phyloP scores from a whole-genome alignment of 2,888 invertebrate genomes.

The Ochlodes sylvanus region DNA sequence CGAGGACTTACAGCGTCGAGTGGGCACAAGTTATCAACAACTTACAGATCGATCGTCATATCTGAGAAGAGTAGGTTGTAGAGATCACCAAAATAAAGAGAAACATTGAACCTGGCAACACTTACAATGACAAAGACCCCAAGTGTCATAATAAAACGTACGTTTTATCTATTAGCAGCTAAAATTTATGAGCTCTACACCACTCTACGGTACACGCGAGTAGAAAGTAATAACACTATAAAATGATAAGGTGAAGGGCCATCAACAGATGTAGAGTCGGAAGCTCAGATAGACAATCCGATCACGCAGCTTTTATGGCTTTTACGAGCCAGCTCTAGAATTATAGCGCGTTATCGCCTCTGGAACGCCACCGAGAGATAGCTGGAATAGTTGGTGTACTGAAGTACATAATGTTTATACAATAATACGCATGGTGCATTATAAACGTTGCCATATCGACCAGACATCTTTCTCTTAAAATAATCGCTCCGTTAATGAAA shows the following conservation, averaged over 20 bases:
- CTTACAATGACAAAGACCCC: conserved; percentile 8
- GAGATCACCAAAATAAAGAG: background rate
- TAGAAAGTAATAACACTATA: conserved; percentile 33
- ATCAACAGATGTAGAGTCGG: conserved; percentile 25
- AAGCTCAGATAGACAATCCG: conserved; percentile 16
- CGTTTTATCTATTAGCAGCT: conserved; percentile 24
- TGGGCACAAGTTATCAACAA: too few species aligned
- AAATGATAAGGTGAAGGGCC: conserved; percentile 25
- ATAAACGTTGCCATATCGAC: too few species aligned
- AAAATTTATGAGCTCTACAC: conserved; percentile 29
- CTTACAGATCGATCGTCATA: too few species aligned
- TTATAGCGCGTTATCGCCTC: conserved; percentile 3
- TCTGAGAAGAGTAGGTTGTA: too few species aligned
- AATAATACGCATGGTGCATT: too few species aligned
- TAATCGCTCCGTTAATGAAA: too few species aligned
- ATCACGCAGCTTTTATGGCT: conserved; percentile 26
- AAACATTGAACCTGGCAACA: conserved; percentile 1
- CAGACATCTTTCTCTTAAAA: too few species aligned
- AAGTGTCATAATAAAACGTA: conserved; percentile 23
- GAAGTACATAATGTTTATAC: too few species aligned
- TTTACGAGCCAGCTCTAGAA: conserved; percentile 21
- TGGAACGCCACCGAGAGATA: background rate
- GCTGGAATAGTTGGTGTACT: background rate
- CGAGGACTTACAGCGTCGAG: too few species aligned
- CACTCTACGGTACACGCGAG: conserved; percentile 3